Conservation (phyloP, 2,888 invertebrate genomes). For the Ophion ellenae region DNA sequence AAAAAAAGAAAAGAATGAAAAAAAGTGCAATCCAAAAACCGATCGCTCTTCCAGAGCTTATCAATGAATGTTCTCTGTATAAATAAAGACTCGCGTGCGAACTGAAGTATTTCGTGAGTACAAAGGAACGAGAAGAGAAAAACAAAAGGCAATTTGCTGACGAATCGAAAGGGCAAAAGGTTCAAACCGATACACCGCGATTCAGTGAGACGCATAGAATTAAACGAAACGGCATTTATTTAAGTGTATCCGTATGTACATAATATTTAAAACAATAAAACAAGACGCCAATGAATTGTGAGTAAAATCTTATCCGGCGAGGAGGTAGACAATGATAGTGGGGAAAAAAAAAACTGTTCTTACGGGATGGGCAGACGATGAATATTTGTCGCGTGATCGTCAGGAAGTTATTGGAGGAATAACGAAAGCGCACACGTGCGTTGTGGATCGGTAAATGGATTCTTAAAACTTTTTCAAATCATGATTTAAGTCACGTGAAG, state of each 20-base stretch:
- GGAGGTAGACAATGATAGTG: not conserved
- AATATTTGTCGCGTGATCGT: not conserved
- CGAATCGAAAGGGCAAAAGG: constrained; percentile 9
- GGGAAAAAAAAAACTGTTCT: constrained; percentile 33
- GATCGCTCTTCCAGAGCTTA: constrained; percentile 15
- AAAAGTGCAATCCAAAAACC: constrained; percentile 14
- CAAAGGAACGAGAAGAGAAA: constrained; percentile 31
- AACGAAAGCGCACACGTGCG: constrained; percentile 48
- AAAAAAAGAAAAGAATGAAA: constrained; percentile 6
- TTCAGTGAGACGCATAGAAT: constrained; percentile 49
- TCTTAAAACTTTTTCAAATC: constrained; percentile 74
- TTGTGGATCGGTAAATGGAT: constrained; percentile 75
- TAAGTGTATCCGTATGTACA: constrained; percentile 75
- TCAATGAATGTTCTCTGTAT: constrained; percentile 45
- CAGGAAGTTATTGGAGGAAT: constrained; percentile 5
- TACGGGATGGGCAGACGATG: constrained; percentile 29
- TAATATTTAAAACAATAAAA: constrained; percentile 69
- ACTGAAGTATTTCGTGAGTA: constrained; percentile 32
- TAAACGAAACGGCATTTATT: constrained; percentile 71
- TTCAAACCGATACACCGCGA: constrained; percentile 36
- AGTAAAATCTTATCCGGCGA: constrained; percentile 56
- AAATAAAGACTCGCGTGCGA: constrained; percentile 37
- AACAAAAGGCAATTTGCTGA: constrained; percentile 30
- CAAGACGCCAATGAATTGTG: constrained; percentile 42
- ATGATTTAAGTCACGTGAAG: constrained; percentile 51